Base-by-base conservation (phyloP, 2,113 vertebrate genomes). In the Ctenomys sociabilis region DNA sequence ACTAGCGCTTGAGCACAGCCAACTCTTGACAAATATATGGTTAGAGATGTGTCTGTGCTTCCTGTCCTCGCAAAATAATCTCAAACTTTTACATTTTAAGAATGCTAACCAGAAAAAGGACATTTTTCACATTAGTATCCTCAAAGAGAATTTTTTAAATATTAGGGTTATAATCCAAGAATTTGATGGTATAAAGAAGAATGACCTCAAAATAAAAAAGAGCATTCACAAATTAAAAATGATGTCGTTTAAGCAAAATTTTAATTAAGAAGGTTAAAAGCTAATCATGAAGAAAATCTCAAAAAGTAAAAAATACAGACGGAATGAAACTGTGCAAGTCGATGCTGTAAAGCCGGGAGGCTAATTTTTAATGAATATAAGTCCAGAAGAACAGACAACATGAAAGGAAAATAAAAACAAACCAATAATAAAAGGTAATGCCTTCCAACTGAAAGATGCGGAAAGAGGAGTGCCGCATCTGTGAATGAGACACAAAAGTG, bases 211-310 rank as follows among this genome's bases (percentile, higher is more conserved):
- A 40, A 78, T 73, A n/a, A 83, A 40, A 90, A 83, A 30, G 30
- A 85, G 30, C 70, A 77, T 57, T 96, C 81, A 70, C 7, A 73
- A 78, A 52, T 93, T 73, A 88, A 95, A 93, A 91, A 68, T 75
- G 61, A 37, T 21, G 13, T 54, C 73, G 8, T 43, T 93, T 68
- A 82, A 85, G 24, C 28, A 85, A 90, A 89, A 30, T 88, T 88
- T 82, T 32, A 85, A 43, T 81, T 40, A 84, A 75, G 85, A 7
- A 85, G 28, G 85, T 43, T 89, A 11, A 85, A 94, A 92, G 26
- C 68, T 75, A 70, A 85, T 86, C 16, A n/a, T 85, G 66, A 90
- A 89, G 87, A 37, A 93, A 66, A 72, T 89, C n/a, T 43, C 22
- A 84, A 35, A 73, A 94, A 91, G 30, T 66, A 72, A 22, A 94